These are phyloP conservation scores for Boleophthalmus pectinirostris DNA, from an alignment of 2,113 vertebrate species.

Conservation along the genomic window DNA sequence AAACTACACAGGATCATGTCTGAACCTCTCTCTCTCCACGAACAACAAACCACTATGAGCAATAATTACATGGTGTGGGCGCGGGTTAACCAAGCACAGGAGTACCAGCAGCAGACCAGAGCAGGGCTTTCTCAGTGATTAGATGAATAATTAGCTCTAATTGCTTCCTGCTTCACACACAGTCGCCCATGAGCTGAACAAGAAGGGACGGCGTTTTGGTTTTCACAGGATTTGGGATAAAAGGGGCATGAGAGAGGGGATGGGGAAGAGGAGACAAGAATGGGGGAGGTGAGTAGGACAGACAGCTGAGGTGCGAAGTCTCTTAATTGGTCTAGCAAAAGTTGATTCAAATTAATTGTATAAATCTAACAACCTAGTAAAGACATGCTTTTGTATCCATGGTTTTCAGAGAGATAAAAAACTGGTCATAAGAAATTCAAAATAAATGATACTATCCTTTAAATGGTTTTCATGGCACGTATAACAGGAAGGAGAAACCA, in stretches of 20 bases:
- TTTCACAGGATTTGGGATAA: slow-evolving; percentile 44
- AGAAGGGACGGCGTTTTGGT: slow-evolving; percentile 63
- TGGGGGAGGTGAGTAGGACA: slow-evolving; percentile 11
- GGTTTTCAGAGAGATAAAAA: too few relatives aligned
- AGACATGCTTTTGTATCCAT: not conserved
- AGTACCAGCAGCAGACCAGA: slow-evolving; percentile 16
- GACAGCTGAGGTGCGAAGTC: not conserved
- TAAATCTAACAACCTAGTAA: not conserved
- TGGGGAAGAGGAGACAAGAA: not conserved
- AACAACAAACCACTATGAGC: slow-evolving; percentile 49
- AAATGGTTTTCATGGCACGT: too few relatives aligned
- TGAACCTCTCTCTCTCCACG: slow-evolving; percentile 4
- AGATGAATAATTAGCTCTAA: slow-evolving; percentile 71
- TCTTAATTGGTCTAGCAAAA: not conserved
- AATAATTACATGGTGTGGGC: slow-evolving; percentile 49
- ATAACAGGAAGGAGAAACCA: too few relatives aligned
- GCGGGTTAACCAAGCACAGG: slow-evolving; percentile 30
- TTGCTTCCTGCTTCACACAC: slow-evolving; percentile 71
- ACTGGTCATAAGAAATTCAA: too few relatives aligned
- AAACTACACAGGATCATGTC: slow-evolving; percentile 28
- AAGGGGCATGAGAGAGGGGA: not conserved
- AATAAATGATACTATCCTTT: too few relatives aligned
- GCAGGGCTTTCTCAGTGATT: slow-evolving; percentile 36
- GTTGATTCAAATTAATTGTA: not conserved
- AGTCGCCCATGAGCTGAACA: slow-evolving; percentile 54